A percentile compares a stretch with the other conserved stretches of the same genome.
Conservation (phyloP, 1,140 invertebrate genomes). For the Caenorhabditis tropicalis region DNA sequence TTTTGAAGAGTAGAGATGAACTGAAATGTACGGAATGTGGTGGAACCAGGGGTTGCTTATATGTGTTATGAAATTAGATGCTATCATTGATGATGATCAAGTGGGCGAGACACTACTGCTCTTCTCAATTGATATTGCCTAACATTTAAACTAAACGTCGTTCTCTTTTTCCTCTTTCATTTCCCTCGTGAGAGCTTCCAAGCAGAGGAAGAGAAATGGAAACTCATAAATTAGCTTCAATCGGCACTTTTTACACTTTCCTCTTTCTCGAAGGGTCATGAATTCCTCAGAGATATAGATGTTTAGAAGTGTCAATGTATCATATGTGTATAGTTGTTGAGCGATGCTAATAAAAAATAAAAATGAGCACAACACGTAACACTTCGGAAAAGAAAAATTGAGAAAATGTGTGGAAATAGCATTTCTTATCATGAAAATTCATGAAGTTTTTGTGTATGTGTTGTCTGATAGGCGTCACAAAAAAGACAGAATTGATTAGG, state of each 20-base stretch:
- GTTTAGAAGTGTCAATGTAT: neutral
- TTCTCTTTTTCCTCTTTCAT: neutral
- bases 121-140: slow-evolving; percentile 36
- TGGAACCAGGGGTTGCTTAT: neutral
- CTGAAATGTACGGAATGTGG: neutral
- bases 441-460: neutral
- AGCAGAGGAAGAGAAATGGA: neutral
- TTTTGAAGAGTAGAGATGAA: neutral
- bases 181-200: neutral
- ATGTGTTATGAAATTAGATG: slow-evolving; percentile 40
- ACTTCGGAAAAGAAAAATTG: neutral
- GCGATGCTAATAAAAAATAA: neutral
- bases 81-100: neutral
- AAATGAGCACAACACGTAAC: neutral
- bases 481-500: neutral
- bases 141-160: slow-evolving; percentile 15
- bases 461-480: neutral
- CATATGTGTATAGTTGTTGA: neutral
- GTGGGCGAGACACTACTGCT: neutral
- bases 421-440: neutral
- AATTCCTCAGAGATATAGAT: slow-evolving; percentile 30
- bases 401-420: neutral
- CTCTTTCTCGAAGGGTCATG: neutral
- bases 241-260: slow-evolving; percentile 36
- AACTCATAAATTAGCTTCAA: slow-evolving; percentile 38